These are phyloP conservation scores for Caranx melampygus DNA, from an alignment of 2,113 vertebrate genomes.

Conservation along the genomic window DNA sequence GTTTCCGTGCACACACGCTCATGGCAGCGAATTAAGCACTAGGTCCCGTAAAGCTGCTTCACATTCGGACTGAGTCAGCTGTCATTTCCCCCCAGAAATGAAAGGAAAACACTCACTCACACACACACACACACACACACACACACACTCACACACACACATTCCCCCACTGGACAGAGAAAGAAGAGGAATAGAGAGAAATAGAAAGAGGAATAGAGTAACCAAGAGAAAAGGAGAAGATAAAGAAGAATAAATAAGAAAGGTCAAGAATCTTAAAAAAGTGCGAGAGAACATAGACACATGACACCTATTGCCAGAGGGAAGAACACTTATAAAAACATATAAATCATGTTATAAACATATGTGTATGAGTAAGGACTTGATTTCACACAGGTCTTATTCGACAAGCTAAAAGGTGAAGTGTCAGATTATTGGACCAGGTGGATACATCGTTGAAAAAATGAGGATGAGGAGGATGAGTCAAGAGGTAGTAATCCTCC, in stretches of 20 bases:
- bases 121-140: not conserved
- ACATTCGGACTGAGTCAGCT: conserved; percentile 54
- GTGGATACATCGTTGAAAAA: not conserved
- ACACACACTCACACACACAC: not conserved
- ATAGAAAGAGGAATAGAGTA: conserved; percentile 1
- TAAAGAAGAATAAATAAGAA: not conserved
- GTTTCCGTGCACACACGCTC: conserved; percentile 11
- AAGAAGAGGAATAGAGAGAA: conserved; percentile 2
- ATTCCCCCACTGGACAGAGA: conserved; percentile 15
- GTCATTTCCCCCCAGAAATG: conserved; percentile 70
- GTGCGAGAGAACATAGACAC: not conserved
- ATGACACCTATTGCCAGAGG: too few relatives aligned
- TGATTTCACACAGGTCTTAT: not conserved
- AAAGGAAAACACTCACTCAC: conserved; percentile 63
- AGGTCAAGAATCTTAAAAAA: not conserved
- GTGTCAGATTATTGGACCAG: not conserved
- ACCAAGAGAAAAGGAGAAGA: not conserved
- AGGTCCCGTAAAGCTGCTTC: conserved; percentile 61
- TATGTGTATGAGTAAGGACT: not conserved
- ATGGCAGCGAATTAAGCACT: not conserved
- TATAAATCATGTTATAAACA: not conserved
- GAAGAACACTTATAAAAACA: too few relatives aligned
- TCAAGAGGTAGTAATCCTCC: too few relatives aligned
- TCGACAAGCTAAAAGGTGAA: not conserved
- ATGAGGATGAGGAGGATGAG: too few relatives aligned